Conservation (phyloP, 2,113 vertebrate genomes). For the Hippocampus comes region DNA sequence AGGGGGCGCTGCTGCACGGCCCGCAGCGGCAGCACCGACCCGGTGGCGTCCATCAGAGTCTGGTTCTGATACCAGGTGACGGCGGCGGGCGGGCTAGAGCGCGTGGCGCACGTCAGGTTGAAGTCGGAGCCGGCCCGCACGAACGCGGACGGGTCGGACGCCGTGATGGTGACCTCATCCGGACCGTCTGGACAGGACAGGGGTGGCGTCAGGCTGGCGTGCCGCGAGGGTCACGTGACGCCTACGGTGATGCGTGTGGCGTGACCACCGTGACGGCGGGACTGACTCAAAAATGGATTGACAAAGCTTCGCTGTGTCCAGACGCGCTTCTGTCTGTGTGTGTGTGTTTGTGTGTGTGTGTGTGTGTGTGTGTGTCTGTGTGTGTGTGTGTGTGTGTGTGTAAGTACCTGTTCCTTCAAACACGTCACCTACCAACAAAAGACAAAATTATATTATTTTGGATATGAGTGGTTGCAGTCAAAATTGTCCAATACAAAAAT, state of each 20-base stretch:
- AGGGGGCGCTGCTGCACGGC: neutral
- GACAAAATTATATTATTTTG: too few relatives aligned
- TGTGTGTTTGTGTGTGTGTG: too few relatives aligned
- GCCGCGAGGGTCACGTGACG: neutral
- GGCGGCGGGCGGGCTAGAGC: slow-evolving; percentile 55
- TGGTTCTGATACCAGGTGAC: slow-evolving; percentile 47
- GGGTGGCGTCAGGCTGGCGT: neutral
- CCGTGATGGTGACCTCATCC: slow-evolving; percentile 26
- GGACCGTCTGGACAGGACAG: slow-evolving; percentile 61
- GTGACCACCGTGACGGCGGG: too few relatives aligned
- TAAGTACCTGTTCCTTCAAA: too few relatives aligned
- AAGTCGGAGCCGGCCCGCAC: slow-evolving; percentile 38
- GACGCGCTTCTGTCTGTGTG: neutral
- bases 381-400: too few relatives aligned
- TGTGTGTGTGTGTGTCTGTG: too few relatives aligned
- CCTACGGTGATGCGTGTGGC: too few relatives aligned
- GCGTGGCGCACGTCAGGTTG: slow-evolving; percentile 52
- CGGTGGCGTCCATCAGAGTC: accelerated
- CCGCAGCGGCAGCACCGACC: slow-evolving; percentile 19
- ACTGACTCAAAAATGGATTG: neutral
- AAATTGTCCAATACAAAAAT: too few relatives aligned
- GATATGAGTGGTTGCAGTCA: too few relatives aligned
- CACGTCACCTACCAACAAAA: too few relatives aligned
- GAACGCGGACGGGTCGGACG: accelerated
- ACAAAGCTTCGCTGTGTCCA: neutral